A percentile compares a stretch with the other conserved stretches of the same genome.
Conservation (phyloP, 2,797 vertebrate genomes). For the Lagorchestes hirsutus region DNA sequence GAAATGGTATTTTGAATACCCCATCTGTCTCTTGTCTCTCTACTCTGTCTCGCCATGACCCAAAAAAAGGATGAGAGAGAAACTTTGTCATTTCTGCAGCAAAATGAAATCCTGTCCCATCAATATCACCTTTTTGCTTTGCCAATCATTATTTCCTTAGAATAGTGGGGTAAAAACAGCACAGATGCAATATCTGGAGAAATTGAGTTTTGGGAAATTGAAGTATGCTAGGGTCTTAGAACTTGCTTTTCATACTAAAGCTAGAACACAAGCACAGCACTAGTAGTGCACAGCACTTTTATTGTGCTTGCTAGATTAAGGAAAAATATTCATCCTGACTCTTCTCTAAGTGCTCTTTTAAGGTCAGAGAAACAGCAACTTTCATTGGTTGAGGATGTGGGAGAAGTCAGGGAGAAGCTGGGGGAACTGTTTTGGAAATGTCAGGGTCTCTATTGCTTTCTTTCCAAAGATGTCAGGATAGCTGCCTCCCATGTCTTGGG, state of each 20-base stretch:
- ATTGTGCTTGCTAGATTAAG: conserved; percentile 43
- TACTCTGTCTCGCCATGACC: not conserved
- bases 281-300: conserved; percentile 35
- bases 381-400: not conserved
- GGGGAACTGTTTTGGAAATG: too few species aligned
- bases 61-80: conserved; percentile 5
- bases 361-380: not conserved
- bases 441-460: too few species aligned
- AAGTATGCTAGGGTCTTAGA: conserved; percentile 40
- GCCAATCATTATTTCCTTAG: conserved; percentile 43
- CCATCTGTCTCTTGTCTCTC: not conserved
- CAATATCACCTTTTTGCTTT: conserved; percentile 15
- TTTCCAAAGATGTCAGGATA: too few species aligned
- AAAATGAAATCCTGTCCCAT: not conserved
- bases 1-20: not conserved
- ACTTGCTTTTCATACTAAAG: conserved; percentile 36
- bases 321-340: not conserved
- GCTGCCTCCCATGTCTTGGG: too few species aligned
- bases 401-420: not conserved
- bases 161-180: not conserved
- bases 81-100: conserved; percentile 24
- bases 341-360: not conserved
- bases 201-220: not conserved
- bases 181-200: conserved; percentile 51
- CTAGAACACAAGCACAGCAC: not conserved